Evolutionary conservation across 2,113 vertebrate genomes (phyloP), one percentile per base, ranked within the genome.

Genomic region (Semnornis frantzii): DNA sequence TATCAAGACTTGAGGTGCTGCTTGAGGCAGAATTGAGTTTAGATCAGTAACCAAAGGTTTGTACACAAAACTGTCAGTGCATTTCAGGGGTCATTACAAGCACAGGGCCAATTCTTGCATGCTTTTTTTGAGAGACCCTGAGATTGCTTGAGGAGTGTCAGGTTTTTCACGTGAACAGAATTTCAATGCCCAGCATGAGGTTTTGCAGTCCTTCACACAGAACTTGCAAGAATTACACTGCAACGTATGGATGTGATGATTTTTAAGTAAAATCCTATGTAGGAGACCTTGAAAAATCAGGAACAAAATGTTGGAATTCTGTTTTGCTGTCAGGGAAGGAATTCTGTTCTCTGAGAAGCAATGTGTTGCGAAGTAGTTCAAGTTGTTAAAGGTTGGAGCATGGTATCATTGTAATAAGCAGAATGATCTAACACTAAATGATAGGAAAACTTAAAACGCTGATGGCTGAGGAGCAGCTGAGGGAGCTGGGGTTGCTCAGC

Each of bases 121-220:
- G 4, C 8, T 70, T 77, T 68, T 92, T 92, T 60, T 58, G 17
- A 10, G 39, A 70, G n/a, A 27, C 34, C 4, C 7, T n/a, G 37
- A 66, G 27, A 30, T 27, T 48, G 39, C 25, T 37, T 54, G 62
- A 82, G 30, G 11, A 82, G 37, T n/a, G 24, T 8, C 50, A 50
- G 6, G n/a, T 79, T 75, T 65, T 57, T 33, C 39, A 30, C 6
- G 24, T 16, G 15, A 75, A 16, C 25, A 44, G 21, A 46, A 60
- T 2, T 68, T 48, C 83, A 24, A 52, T 88, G n/a, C 3, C 21
- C 19, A 64, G 8, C 24, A 4, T 59, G 20, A 84, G 23, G 13
- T 33, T 85, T 74, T 54, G 17, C 23, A 13, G 0, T 3, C 0
- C 2, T 58, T 64, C 57, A 7, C 34, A 28, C 8, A 74, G 48